phyloP scores from a whole-genome alignment of 2,113 vertebrate species.

The Otus sunia region DNA sequence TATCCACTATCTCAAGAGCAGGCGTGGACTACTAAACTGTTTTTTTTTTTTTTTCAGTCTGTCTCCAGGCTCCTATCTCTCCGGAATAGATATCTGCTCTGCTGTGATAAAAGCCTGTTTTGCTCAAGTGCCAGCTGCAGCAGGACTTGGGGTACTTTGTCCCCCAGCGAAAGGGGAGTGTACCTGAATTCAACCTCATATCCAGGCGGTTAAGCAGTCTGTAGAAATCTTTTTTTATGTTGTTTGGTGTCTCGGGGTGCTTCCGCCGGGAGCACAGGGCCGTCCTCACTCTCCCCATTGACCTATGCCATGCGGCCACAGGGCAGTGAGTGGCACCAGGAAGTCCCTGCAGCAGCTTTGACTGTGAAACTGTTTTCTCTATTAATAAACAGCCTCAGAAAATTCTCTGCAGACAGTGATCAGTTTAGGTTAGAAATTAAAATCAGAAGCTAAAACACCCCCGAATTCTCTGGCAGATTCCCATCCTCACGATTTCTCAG shows the following conservation, averaged over 20 bases:
- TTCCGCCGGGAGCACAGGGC: neutral
- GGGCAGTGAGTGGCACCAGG: neutral
- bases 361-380: neutral
- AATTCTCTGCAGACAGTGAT: neutral
- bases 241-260: neutral
- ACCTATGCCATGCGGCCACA: fast-evolving
- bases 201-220: fast-evolving
- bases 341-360: neutral
- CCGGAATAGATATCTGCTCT: fast-evolving
- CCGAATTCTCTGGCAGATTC: neutral
- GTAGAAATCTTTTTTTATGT: neutral
- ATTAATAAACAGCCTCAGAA: neutral
- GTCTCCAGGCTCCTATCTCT: neutral
- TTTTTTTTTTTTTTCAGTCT: neutral
- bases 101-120: neutral
- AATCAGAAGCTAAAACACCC: neutral
- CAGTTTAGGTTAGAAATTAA: neutral
- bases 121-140: neutral
- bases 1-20: neutral
- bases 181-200: neutral
- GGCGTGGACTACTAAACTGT: neutral
- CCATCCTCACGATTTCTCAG: neutral
- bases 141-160: neutral
- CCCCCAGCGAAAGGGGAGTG: neutral
- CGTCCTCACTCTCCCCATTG: neutral